A percentile compares a stretch with the other conserved stretches of the same genome.
Evolutionary conservation across 2,113 vertebrate species (phyloP).

Genomic region (Larimichthys polyactis): DNA sequence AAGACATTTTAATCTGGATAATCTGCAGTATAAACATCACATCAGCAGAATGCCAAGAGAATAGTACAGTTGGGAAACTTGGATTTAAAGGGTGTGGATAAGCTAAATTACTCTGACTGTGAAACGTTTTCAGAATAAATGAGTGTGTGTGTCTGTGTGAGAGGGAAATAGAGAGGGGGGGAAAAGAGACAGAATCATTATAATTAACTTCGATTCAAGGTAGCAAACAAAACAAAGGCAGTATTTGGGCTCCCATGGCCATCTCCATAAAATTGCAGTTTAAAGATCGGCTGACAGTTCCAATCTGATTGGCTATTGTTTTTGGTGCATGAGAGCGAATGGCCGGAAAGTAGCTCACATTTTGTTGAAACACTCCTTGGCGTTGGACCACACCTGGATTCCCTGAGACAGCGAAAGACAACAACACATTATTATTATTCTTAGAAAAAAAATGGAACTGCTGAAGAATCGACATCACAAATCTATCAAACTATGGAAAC

Average conservation of each 20-base stretch:
- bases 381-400: conserved; percentile 97
- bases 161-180: neutral
- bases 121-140: conserved; percentile 3
- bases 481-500: neutral
- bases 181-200: neutral
- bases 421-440: neutral
- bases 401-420: conserved; percentile 82
- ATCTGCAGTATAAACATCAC: neutral
- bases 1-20: neutral
- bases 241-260: conserved; percentile 7
- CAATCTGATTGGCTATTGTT: conserved; percentile 22
- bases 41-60: conserved; percentile 11
- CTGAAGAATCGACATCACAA: neutral
- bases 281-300: conserved; percentile 18
- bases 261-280: conserved; percentile 15
- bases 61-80: conserved; percentile 23
- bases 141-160: neutral
- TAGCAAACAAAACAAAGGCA: conserved; percentile 43
- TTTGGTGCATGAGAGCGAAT: conserved; percentile 23
- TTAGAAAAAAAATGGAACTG: neutral
- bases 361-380: conserved; percentile 97
- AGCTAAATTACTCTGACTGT: neutral
- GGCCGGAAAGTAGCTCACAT: conserved; percentile 86
- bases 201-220: conserved; percentile 12
- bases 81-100: conserved; percentile 19